These are phyloP conservation scores for Aporrectodea caliginosa DNA, from an alignment of 1,140 invertebrate species.

Conservation along the genomic window DNA sequence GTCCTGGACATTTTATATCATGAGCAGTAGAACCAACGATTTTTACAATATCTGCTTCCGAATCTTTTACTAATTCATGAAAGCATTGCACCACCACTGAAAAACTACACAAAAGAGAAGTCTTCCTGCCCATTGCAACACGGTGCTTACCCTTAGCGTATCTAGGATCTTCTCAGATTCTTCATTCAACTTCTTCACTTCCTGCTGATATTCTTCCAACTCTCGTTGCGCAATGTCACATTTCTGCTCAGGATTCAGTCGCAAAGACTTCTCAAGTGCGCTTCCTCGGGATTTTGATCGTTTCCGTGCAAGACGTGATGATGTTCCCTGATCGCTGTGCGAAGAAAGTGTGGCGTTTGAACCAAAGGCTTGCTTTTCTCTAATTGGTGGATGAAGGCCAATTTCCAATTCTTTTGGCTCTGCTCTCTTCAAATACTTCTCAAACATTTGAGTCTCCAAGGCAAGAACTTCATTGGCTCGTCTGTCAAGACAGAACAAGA, in stretches of 20 bases:
- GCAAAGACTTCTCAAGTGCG: conserved; percentile 46
- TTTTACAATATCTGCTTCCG: too few species aligned
- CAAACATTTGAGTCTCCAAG: conserved; percentile 55
- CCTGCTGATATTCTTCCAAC: conserved; percentile 53
- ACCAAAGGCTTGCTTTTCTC: background rate
- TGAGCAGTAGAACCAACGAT: too few species aligned
- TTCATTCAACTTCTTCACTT: conserved; percentile 49
- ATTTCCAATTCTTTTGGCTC: conserved; percentile 44
- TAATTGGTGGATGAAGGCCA: conserved; percentile 3
- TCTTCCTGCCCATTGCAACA: too few species aligned
- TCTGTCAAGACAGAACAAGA: conserved; percentile 37
- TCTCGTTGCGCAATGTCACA: conserved; percentile 56
- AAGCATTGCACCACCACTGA: too few species aligned
- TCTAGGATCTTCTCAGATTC: conserved; percentile 55
- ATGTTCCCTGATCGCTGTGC: background rate
- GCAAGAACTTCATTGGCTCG: conserved; percentile 52
- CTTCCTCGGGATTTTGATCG: conserved; percentile 50
- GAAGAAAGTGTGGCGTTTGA: background rate
- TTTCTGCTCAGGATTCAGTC: conserved; percentile 54
- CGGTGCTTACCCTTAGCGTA: conserved; percentile 52
- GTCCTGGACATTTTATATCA: too few species aligned
- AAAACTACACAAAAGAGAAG: too few species aligned
- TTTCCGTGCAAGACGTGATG: conserved; percentile 39
- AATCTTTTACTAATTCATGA: too few species aligned
- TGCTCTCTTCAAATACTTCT: conserved; percentile 52